These are phyloP conservation scores for Pluvianellus socialis DNA, from an alignment of 2,113 vertebrate species.

Conservation along the genomic window DNA sequence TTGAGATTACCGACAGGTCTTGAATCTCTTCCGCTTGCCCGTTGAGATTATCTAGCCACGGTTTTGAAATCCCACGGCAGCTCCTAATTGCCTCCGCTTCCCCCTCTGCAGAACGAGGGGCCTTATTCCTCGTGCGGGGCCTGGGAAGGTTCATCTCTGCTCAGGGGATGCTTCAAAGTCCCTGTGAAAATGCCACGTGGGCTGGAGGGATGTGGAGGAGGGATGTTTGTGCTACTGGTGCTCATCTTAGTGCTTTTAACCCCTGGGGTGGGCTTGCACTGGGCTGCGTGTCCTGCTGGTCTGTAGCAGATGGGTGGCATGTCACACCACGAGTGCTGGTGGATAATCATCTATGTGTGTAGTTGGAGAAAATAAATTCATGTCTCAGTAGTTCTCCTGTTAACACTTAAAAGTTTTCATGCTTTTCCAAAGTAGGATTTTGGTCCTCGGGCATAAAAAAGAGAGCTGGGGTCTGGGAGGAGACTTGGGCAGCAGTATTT, in stretches of 20 bases:
- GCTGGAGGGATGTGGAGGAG: neutral
- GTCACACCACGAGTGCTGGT: neutral
- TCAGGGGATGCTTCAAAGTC: neutral
- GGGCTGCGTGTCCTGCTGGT: neutral
- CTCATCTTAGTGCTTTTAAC: neutral
- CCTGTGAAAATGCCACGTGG: neutral
- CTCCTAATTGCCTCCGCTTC: neutral
- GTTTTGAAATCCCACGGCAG: neutral
- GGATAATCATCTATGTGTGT: fast-evolving
- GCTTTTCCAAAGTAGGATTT: neutral
- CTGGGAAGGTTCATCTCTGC: neutral
- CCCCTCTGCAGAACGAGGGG: neutral
- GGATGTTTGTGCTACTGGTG: neutral
- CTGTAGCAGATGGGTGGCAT: neutral
- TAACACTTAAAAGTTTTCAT: neutral
- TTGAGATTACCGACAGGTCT: neutral
- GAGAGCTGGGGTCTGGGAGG: neutral
- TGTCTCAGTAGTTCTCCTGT: neutral
- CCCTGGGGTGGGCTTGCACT: neutral
- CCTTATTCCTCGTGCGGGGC: neutral
- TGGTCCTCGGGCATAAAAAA: neutral
- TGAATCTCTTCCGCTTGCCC: neutral
- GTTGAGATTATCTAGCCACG: neutral
- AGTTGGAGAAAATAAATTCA: neutral
- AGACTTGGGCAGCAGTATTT: neutral